Evolutionary conservation across 2,113 vertebrate genomes (phyloP), one percentile per base, ranked within the genome.

Genomic region (Syngnathus scovelli): DNA sequence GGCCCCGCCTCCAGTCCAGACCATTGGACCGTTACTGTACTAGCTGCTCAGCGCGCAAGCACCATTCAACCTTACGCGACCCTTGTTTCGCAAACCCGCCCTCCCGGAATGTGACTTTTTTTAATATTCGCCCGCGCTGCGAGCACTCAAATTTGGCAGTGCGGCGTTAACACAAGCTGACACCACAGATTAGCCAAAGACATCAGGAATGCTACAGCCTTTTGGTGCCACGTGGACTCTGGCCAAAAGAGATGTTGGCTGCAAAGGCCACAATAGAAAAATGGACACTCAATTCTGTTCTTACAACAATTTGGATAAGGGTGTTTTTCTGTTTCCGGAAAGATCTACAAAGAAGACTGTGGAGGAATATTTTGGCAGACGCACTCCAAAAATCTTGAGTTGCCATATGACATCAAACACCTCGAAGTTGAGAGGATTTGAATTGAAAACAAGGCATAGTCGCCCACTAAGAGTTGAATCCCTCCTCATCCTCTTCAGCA

Each of bases 101-200:
- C 92, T 89, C 92, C 92, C 92, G 92, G 94, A 95, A 96, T 97
- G 95, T 88, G 82, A 87, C 91, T 93, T 96, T 62, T 58, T 95
- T 96, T 95, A 96, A 96, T 97, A 95, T 99, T 95, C 93, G 89
- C 90, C 88, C 89, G 92, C 90, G 92, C 91, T 93, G 91, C 91
- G 92, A 92, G 91, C 93, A 93, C 93, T 94, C 94, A 92, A 93
- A 96, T 95, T 94, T 96, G 93, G 94, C 91, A 91, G 93, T 93
- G 93, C 92, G 92, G 93, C 93, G 92, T 96, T 98, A 99, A 99
- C 95, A 93, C 94, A 92, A 94, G 93, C 94, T 98, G 96, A 98
- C 96, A 98, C 93, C 93, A 86, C 93, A 96, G 95, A 98, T 98
- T 98, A 98, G 93, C 93, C 88, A 91, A 94, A 98, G 95, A 98